phyloP scores from a whole-genome alignment of 1,140 invertebrate genomes.

The Homarus americanus region DNA sequence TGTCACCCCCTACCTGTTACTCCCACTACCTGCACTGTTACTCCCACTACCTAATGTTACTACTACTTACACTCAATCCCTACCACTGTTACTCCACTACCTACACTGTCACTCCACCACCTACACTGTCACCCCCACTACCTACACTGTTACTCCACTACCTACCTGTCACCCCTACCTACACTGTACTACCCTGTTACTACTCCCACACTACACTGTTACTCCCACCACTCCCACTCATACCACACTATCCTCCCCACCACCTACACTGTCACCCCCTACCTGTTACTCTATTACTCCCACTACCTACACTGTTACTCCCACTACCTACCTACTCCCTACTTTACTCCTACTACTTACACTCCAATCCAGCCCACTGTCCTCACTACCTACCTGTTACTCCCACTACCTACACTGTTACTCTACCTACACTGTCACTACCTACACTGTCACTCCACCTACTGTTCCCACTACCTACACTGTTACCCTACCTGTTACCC shows the following conservation, averaged over 20 bases:
- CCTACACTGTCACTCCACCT: neutral
- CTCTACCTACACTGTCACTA: no score
- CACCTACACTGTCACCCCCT: neutral
- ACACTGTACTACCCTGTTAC: neutral
- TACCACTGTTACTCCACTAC: neutral
- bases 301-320: no score
- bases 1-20: no score
- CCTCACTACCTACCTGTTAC: neutral
- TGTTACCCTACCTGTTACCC: neutral
- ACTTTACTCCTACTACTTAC: neutral
- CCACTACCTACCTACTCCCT: neutral
- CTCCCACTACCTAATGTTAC: no score
- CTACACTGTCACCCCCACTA: no score
- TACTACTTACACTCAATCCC: no score
- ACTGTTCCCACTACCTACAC: neutral
- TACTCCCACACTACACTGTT: neutral
- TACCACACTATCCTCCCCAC: no score
- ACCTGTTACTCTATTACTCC: no score
- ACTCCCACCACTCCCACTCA: neutral
- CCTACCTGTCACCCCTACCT: neutral
- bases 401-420: no score
- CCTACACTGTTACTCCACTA: neutral
- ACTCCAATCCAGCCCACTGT: neutral
- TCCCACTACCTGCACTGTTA: no score
- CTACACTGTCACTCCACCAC: no score